Percentiles rank a stretch among this genome's conserved stretches.
Conservation (phyloP, 2,797 vertebrate genomes). For the Dicrostonyx torquatus region DNA sequence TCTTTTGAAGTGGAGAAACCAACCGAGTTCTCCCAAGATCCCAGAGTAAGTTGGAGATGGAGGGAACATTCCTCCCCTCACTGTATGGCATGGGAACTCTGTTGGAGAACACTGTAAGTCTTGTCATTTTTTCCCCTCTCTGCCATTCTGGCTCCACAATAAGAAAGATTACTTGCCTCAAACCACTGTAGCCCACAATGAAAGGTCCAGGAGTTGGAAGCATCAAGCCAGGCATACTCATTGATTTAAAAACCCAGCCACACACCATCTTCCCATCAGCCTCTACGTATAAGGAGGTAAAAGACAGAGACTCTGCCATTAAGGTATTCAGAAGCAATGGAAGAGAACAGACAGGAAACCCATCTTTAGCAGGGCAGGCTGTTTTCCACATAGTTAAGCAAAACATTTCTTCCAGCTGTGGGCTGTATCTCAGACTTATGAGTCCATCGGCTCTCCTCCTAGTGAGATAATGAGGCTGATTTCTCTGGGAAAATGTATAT, state of each 20-base stretch:
- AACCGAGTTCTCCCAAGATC: not conserved
- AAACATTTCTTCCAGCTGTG: not conserved
- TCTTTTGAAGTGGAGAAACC: conserved; percentile 10
- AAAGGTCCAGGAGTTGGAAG: not conserved
- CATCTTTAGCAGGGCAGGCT: not conserved
- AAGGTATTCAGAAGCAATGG: not conserved
- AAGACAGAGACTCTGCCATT: not conserved
- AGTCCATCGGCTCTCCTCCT: not conserved
- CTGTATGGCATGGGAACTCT: not conserved
- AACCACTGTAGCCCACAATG: not conserved
- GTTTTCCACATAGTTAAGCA: not conserved
- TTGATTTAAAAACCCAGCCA: not conserved
- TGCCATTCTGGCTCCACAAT: not conserved
- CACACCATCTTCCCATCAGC: not conserved
- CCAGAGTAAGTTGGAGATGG: not conserved
- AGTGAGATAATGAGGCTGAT: not conserved
- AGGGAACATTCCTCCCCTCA: not conserved
- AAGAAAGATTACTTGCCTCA: not conserved
- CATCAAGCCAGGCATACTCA: no score
- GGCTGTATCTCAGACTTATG: not conserved
- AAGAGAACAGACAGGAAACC: not conserved
- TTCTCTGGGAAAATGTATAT: not conserved
- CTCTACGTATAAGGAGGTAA: not conserved
- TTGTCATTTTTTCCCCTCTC: not conserved
- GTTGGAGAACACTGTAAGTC: not conserved